phyloP scores from a whole-genome alignment of 2,888 invertebrate genomes.

The Apodemia hepburni region DNA sequence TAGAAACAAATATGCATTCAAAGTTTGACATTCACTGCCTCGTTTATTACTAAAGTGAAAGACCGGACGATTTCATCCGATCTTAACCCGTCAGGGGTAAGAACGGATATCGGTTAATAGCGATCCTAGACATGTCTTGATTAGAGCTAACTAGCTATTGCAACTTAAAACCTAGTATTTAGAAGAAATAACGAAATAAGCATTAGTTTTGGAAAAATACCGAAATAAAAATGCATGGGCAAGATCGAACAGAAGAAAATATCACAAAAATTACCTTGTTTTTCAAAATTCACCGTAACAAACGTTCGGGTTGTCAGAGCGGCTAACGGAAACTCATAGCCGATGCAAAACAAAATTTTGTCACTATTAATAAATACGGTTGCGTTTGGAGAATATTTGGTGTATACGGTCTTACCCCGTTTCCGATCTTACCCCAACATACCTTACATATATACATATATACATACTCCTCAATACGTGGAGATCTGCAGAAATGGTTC shows the following conservation, averaged over 20 bases:
- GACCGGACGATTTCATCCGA: not conserved
- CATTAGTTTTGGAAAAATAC: not conserved
- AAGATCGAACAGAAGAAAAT: too few species aligned
- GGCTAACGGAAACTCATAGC: too few species aligned
- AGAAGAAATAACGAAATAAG: not conserved
- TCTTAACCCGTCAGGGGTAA: not conserved
- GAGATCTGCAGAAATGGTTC: too few species aligned
- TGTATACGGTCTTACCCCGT: too few species aligned
- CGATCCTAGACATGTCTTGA: not conserved
- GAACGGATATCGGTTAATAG: conserved; percentile 1
- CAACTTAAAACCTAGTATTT: conserved; percentile 1
- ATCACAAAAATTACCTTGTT: too few species aligned
- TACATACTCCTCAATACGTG: too few species aligned
- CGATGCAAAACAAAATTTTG: not conserved
- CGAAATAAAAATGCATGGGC: not conserved
- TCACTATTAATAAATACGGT: not conserved
- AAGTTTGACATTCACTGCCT: not conserved
- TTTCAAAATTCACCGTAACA: too few species aligned
- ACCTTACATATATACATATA: too few species aligned
- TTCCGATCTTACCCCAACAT: too few species aligned
- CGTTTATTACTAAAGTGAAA: not conserved
- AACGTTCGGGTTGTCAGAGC: too few species aligned
- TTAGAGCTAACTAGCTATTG: not conserved
- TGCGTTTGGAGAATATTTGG: too few species aligned
- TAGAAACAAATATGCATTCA: not conserved